Evolutionary conservation across 2,113 vertebrate species (phyloP).

Genomic region (Oreocharis arfaki): DNA sequence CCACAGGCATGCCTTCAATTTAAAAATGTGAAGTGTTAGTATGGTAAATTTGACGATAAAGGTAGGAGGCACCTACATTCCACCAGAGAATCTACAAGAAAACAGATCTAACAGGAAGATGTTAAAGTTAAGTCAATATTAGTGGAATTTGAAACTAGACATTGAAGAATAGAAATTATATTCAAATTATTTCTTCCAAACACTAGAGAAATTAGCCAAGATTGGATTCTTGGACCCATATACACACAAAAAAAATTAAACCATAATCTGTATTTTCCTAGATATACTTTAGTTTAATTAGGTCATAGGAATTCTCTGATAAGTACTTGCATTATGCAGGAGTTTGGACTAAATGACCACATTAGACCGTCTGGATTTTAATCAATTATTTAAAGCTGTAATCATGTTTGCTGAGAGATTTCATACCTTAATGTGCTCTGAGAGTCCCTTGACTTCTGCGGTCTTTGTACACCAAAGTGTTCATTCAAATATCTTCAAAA

Average conservation of each 20-base stretch:
- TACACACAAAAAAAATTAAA: neutral
- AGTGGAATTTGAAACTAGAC: neutral
- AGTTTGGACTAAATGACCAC: neutral
- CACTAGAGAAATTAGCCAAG: neutral
- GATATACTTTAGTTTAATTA: neutral
- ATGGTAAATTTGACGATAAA: neutral
- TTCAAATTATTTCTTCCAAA: neutral
- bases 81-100: neutral
- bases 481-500: neutral
- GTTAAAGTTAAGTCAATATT: neutral
- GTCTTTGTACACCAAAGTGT: neutral
- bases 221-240: neutral
- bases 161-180: neutral
- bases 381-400: conserved; percentile 7
- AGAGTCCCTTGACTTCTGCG: neutral
- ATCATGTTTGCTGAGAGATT: neutral
- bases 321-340: neutral
- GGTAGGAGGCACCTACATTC: neutral
- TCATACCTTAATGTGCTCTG: neutral
- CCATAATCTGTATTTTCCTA: neutral
- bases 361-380: neutral
- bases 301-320: neutral
- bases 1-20: neutral
- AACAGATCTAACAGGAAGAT: neutral
- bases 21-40: neutral